Conservation (phyloP, 2,797 vertebrate species). For the Myotis pilosus region DNA sequence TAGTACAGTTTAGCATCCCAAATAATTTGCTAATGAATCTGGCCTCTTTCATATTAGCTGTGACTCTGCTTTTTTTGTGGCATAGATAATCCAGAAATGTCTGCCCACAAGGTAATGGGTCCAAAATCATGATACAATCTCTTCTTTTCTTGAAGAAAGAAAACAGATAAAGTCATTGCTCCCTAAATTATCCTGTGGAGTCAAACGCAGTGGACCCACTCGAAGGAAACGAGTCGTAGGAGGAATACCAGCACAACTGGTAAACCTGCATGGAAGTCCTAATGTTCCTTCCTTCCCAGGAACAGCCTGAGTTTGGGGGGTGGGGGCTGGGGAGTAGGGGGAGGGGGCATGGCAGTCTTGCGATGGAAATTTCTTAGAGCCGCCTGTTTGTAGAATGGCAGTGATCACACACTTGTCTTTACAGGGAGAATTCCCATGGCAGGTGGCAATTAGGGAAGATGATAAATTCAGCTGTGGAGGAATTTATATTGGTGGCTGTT, state of each 20-base stretch:
- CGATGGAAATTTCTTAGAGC: not conserved
- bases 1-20: not conserved
- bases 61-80: not conserved
- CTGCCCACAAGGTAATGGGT: not conserved
- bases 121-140: conserved; percentile 40
- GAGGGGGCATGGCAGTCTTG: not conserved
- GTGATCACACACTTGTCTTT: conserved; percentile 52
- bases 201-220: conserved; percentile 72
- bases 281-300: not conserved
- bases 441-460: conserved; percentile 89
- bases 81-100: not conserved
- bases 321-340: not conserved
- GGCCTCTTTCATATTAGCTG: not conserved
- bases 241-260: conserved; percentile 80
- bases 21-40: not conserved
- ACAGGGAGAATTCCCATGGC: conserved; percentile 96
- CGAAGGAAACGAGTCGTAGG: conserved; percentile 82
- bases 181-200: conserved; percentile 85
- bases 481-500: conserved; percentile 94
- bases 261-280: conserved; percentile 59
- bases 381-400: not conserved
- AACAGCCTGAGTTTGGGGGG: rapidly evolving
- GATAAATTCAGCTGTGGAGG: conserved; percentile 89
- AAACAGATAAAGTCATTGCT: conserved; percentile 76
- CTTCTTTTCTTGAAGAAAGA: conserved; percentile 84